Conservation (phyloP, 2,888 invertebrate species). For the Neoascia interrupta region DNA sequence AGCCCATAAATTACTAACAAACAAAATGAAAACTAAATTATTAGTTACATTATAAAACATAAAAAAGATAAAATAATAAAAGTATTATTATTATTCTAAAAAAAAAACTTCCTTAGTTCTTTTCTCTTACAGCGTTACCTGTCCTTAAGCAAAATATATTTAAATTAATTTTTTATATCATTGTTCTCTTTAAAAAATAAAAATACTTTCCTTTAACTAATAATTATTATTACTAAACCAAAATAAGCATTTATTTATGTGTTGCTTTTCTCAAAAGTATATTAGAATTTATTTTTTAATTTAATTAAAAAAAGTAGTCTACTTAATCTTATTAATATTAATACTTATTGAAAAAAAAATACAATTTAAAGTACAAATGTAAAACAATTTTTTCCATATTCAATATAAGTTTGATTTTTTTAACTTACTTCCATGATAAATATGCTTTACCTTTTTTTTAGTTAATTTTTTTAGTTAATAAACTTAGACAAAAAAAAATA, state of each 20-base stretch:
- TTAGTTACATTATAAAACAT: constrained; percentile 31
- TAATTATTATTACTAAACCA: constrained; percentile 40
- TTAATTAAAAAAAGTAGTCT: constrained; percentile 48
- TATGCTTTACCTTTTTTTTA: no score
- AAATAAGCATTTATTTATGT: constrained; percentile 55
- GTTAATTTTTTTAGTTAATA: constrained; percentile 69
- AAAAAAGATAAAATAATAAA: constrained; percentile 24
- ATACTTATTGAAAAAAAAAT: constrained; percentile 44
- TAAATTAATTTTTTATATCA: constrained; percentile 69
- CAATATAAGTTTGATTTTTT: neutral
- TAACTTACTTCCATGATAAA: no score
- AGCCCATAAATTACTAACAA: constrained; percentile 43
- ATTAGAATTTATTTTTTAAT: constrained; percentile 65
- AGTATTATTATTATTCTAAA: constrained; percentile 1
- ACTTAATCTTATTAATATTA: constrained; percentile 60
- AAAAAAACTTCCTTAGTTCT: constrained; percentile 49
- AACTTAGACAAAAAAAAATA: constrained; percentile 48
- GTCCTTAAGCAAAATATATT: constrained; percentile 70
- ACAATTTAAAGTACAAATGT: constrained; percentile 68
- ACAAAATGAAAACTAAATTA: constrained; percentile 25
- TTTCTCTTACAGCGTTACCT: constrained; percentile 70
- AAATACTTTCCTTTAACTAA: constrained; percentile 53
- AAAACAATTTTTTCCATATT: constrained; percentile 56
- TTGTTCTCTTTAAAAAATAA: constrained; percentile 56
- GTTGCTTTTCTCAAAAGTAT: constrained; percentile 64